Evolutionary conservation across 1,140 invertebrate species (phyloP).

Genomic region (Atta colombica): DNA sequence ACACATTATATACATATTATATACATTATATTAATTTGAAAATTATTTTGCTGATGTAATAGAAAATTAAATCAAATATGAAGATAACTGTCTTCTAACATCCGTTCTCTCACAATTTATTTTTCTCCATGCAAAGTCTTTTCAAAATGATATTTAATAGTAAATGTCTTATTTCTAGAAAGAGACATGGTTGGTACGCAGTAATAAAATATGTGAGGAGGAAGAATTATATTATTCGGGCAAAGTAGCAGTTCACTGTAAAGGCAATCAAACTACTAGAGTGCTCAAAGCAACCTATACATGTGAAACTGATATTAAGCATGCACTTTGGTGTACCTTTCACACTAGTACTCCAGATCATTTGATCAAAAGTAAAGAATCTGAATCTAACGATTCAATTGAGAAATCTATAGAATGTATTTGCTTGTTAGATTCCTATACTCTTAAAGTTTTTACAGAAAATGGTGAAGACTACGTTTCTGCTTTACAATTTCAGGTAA

Average conservation of each 20-base stretch:
- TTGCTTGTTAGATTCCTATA: slow-evolving; percentile 92
- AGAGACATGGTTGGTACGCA: slow-evolving; percentile 91
- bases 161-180: slow-evolving; percentile 76
- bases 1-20: not conserved
- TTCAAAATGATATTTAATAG: slow-evolving; percentile 21
- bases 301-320: slow-evolving; percentile 92
- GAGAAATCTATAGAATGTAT: slow-evolving; percentile 87
- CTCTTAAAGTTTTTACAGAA: slow-evolving; percentile 92
- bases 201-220: slow-evolving; percentile 87
- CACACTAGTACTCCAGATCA: slow-evolving; percentile 88
- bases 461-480: slow-evolving; percentile 94
- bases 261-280: slow-evolving; percentile 85
- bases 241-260: slow-evolving; percentile 93
- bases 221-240: slow-evolving; percentile 96
- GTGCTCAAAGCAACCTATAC: slow-evolving; percentile 90
- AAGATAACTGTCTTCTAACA: not conserved
- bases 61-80: not conserved
- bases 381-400: slow-evolving; percentile 75
- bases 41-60: not conserved
- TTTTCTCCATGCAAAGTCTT: not conserved
- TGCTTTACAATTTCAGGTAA: slow-evolving; percentile 94
- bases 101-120: not conserved
- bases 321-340: slow-evolving; percentile 94
- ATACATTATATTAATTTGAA: not conserved
- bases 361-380: slow-evolving; percentile 78